These are phyloP conservation scores for Diacarnus erythraeanus DNA, from an alignment of 37 sponge, comb jelly and placozoan species.

Conservation along the genomic window DNA sequence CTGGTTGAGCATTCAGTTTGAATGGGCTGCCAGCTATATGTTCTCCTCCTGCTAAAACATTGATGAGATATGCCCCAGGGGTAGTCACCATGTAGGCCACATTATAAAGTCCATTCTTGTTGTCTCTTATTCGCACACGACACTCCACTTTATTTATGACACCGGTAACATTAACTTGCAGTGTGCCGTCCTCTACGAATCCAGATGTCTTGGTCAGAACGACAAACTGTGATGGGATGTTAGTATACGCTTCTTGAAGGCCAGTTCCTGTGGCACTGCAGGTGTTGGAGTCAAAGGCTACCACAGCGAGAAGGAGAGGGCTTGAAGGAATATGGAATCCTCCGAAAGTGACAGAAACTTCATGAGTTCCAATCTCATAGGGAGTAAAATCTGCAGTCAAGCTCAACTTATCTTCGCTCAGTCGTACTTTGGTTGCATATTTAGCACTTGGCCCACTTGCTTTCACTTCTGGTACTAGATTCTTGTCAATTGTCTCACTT, in stretches of 20 bases:
- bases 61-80: conserved; percentile 68
- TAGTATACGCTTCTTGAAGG: conserved; percentile 55
- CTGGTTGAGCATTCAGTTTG: conserved; percentile 48
- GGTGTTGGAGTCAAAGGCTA: conserved; percentile 12
- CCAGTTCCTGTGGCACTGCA: conserved; percentile 70
- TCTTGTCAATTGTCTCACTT: background rate
- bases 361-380: conserved; percentile 66
- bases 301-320: conserved; percentile 44
- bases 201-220: conserved; percentile 48
- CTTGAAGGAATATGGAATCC: conserved; percentile 31
- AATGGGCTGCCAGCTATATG: conserved; percentile 84
- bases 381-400: conserved; percentile 54
- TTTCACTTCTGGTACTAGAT: conserved; percentile 44
- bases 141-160: conserved; percentile 48
- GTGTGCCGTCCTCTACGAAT: conserved; percentile 49
- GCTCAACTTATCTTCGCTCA: conserved; percentile 3
- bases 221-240: conserved; percentile 62
- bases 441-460: conserved; percentile 57
- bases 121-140: conserved; percentile 65
- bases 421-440: conserved; percentile 19
- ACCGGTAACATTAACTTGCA: conserved; percentile 43
- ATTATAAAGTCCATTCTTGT: conserved; percentile 74
- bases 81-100: conserved; percentile 64
- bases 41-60: conserved; percentile 29
- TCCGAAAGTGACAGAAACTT: conserved; percentile 55